Conservation (phyloP, 2,797 vertebrate genomes). For the Pseudochirops cupreus region DNA sequence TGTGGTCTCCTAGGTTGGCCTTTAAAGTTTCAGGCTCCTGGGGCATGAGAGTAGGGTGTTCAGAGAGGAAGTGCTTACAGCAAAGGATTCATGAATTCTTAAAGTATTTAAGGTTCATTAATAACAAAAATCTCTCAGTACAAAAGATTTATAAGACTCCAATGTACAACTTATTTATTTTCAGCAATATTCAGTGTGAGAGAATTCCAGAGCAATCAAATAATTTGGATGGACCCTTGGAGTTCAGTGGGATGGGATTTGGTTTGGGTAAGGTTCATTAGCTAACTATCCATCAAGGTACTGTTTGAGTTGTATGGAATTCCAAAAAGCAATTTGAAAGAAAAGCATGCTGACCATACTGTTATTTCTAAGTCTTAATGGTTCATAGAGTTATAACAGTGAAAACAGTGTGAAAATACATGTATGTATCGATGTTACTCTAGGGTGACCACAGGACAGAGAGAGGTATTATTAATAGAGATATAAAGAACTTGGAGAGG, state of each 20-base stretch:
- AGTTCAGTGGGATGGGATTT: not conserved
- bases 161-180: not conserved
- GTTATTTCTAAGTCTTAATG: constrained; percentile 5
- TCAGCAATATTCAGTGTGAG: not conserved
- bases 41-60: not conserved
- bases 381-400: not conserved
- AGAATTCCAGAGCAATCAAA: not conserved
- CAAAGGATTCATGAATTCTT: not conserved
- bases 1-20: not conserved
- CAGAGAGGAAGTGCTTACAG: not conserved
- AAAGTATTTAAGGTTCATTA: not conserved
- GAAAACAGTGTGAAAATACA: not conserved
- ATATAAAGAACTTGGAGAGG: constrained; percentile 23
- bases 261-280: not conserved
- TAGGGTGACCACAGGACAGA: not conserved
- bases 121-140: not conserved
- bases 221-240: constrained; percentile 4
- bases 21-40: not conserved
- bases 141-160: constrained; percentile 15
- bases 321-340: constrained; percentile 12
- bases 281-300: not conserved
- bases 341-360: not conserved
- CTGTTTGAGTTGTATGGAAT: constrained; percentile 37
- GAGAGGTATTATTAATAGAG: constrained; percentile 18
- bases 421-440: constrained; percentile 11